phyloP scores from a whole-genome alignment of 2,888 invertebrate species.

The Notodonta dromedarius region DNA sequence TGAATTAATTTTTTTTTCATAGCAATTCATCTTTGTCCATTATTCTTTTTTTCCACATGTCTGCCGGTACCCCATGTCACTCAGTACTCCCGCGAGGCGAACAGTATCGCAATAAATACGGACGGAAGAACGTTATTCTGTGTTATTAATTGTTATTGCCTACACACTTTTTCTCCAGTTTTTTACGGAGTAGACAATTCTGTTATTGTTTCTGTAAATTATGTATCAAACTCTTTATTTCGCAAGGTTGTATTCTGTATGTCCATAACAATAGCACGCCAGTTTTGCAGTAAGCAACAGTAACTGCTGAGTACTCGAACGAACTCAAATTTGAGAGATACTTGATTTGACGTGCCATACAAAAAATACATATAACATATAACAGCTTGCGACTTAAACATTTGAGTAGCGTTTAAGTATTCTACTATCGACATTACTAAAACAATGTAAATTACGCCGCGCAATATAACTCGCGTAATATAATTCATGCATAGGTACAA shows the following conservation, averaged over 20 bases:
- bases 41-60: background rate
- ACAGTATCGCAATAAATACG: slow-evolving; percentile 3
- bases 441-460: too few relatives aligned
- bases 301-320: too few relatives aligned
- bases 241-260: background rate
- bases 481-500: too few relatives aligned
- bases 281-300: too few relatives aligned
- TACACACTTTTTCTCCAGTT: background rate
- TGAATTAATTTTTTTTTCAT: background rate
- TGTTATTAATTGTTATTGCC: slow-evolving; percentile 3
- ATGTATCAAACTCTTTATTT: background rate
- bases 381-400: too few relatives aligned
- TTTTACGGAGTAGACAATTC: background rate
- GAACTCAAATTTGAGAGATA: too few relatives aligned
- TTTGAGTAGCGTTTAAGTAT: too few relatives aligned
- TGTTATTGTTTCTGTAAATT: slow-evolving; percentile 4
- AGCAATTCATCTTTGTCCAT: background rate
- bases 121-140: background rate
- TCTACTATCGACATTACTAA: too few relatives aligned
- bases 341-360: too few relatives aligned
- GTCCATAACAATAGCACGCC: too few relatives aligned
- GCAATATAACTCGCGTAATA: too few relatives aligned
- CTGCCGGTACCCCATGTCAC: background rate
- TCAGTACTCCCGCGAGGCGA: background rate
- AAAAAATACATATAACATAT: too few relatives aligned